Base-by-base conservation (phyloP, 2,888 invertebrate genomes). In the Drosophila melanosoma region DNA sequence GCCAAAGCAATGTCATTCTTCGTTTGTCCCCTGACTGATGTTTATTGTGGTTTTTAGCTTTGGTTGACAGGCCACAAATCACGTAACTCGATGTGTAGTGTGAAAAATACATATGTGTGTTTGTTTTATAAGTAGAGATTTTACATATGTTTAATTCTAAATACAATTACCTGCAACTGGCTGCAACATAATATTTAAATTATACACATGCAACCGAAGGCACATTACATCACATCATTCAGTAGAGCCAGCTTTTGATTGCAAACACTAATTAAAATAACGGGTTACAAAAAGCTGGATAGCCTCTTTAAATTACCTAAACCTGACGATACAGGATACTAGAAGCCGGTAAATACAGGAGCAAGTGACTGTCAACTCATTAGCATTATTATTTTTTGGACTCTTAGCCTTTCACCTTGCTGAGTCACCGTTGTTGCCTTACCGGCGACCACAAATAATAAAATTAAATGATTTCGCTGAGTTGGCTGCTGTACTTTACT, bases 11-110 rank as follows among this genome's bases (percentile, higher is more conserved):
- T 65, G 64, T 69, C 57, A 68, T 53, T 57, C 61, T 60, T 53
- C 49, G 23, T 76, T 58, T 63, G 51, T 54, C 56, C 38, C 63
- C 20, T 38, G 61, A 54, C 63, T 60, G 53, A 56, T 60, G 49
- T 52, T 49, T 54, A 62, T 62, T 78, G 72, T 64, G 73, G 65
- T 42, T 72, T 23, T 40, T 20, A 60, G 38, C 64, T 63, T 69
- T 70, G 70, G 67, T 60, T 49, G 58, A 51, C 61, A 61, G 69
- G 59, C 63, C 66, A 80, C 74, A 78, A 80, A 80, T 81, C 81
- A 80, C 65, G 82, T 71, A 81, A 81, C 78, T 81, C 65, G 70
- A 77, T 78, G 74, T 69, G 62, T 63, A 60, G 48, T 63, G 57
- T 40, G 40, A 56, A 51, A 62, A 58, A 51, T 29, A 51, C 58